These are phyloP conservation scores for Triplophysa bombifrons DNA, from an alignment of 2,797 vertebrate species.

Conservation along the genomic window DNA sequence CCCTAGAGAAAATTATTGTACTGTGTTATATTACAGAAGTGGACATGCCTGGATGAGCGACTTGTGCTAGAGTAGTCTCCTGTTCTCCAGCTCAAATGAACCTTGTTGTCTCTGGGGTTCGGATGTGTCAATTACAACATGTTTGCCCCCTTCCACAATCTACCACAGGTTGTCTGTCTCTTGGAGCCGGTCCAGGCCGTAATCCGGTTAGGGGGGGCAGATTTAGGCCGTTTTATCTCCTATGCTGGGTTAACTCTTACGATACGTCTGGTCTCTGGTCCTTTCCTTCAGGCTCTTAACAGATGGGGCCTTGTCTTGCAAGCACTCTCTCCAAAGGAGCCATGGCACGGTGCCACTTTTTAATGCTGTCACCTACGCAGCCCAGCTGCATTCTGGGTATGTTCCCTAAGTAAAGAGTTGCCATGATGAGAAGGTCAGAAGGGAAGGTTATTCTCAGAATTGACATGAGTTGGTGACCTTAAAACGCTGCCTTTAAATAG, in stretches of 20 bases:
- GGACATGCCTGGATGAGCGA: background rate
- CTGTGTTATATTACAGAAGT: background rate
- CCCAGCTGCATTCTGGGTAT: conserved; percentile 16
- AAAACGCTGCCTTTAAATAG: background rate
- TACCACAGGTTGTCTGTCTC: conserved; percentile 20
- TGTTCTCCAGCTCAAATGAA: conserved; percentile 8
- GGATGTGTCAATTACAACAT: conserved; percentile 32
- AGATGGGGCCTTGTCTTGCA: conserved; percentile 49
- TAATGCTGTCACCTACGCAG: conserved; percentile 24
- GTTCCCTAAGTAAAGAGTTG: conserved; percentile 14
- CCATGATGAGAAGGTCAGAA: conserved; percentile 20
- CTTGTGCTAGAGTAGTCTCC: background rate
- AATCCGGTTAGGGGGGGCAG: conserved; percentile 50
- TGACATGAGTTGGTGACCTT: background rate
- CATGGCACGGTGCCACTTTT: conserved; percentile 45
- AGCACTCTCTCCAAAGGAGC: conserved; percentile 36
- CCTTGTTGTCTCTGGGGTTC: background rate
- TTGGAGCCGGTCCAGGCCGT: conserved; percentile 39
- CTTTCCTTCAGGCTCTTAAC: conserved; percentile 36
- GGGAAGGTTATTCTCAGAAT: background rate
- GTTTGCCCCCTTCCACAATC: background rate
- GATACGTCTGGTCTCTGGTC: conserved; percentile 41
- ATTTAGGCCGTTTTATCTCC: conserved; percentile 36
- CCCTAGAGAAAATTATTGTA: conserved; percentile 17
- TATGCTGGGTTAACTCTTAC: conserved; percentile 42